A percentile compares a stretch with the other conserved stretches of the same genome.
Evolutionary conservation across 1,140 invertebrate species (phyloP).

Genomic region (Stegodyphus mimosarum): DNA sequence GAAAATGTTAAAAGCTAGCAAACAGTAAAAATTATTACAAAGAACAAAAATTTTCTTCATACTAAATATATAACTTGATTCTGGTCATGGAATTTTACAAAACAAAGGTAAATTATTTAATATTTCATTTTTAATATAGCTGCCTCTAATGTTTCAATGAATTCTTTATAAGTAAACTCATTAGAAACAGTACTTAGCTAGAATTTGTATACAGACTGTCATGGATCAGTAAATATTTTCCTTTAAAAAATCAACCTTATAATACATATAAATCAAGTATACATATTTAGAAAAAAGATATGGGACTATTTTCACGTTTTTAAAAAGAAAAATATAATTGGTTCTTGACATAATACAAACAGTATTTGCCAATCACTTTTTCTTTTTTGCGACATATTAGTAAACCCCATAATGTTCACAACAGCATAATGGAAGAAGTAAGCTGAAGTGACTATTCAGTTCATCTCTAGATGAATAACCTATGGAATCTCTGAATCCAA

Average conservation of each 20-base stretch:
- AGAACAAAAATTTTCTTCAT: neutral
- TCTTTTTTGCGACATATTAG: conserved; percentile 6
- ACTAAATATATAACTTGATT: neutral
- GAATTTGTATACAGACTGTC: neutral
- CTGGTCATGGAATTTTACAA: conserved; percentile 34
- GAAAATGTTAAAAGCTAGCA: conserved; percentile 2
- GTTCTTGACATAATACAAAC: neutral
- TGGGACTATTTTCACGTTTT: neutral
- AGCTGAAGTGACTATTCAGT: conserved; percentile 54
- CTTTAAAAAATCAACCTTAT: neutral
- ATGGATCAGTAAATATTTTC: neutral
- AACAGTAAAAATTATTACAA: neutral
- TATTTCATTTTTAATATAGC: conserved; percentile 29
- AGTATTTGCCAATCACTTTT: conserved; percentile 1
- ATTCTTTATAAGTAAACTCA: too few relatives aligned
- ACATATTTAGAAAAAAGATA: neutral
- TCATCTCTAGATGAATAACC: conserved; percentile 29
- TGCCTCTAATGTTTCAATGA: conserved; percentile 1
- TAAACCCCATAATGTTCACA: conserved; percentile 34
- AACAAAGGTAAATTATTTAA: neutral
- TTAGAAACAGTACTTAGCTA: neutral
- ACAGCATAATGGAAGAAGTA: conserved; percentile 57
- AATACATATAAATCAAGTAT: neutral
- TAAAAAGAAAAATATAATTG: neutral
- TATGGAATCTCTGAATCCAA: conserved; percentile 4